Evolutionary conservation across 2,888 invertebrate species (phyloP), one percentile per base, ranked within the genome.

Genomic region (Trileptium ribeirensis): DNA sequence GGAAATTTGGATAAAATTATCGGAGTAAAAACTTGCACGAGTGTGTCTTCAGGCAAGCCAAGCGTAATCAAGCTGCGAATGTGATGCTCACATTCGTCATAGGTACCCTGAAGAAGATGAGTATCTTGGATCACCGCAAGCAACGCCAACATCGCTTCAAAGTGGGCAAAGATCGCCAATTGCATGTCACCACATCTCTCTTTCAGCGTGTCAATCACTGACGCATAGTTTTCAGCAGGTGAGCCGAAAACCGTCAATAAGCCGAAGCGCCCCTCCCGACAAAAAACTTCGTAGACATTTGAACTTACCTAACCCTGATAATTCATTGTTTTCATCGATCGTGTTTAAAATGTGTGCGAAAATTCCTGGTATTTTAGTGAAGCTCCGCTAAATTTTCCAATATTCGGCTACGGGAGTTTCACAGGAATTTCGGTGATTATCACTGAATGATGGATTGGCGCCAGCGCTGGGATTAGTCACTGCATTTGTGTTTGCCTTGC

Each of bases 31-130:
- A 70, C 70, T n/a, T 70, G 31, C 36, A 8, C 70, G 36, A 70
- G n/a, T 15, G 70, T 70, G 15, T 29, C 8, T 31, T 70, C 70
- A 24, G 51, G 51, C 51, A 51, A 24, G 51, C 51, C 51, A 51
- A 51, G 51, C 8, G 51, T 24, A 24, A 33, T 70, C 19, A 70
- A 31, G 70, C 70, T 70, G 15, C 70, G 31, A 36, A 70, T 36
- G 70, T 70, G 70, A 29, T 31, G 31, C 70, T 70, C 70, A 70
- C 70, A 70, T 31, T 70, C 70, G 70, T 70, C 70, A n/a, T 33
- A 70, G 3, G 70, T 36, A 33, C 3, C 36, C 36, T 70, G 70
- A 8, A 70, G 70, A 8, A 8, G 3, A 8, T 36, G 70, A 70
- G 70, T 31, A 36, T 70, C 70, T 15, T 33, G 31, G 33, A n/a